These are phyloP conservation scores for Porites rus DNA, from an alignment of 92 coral and sea anemone genomes.

Conservation along the genomic window DNA sequence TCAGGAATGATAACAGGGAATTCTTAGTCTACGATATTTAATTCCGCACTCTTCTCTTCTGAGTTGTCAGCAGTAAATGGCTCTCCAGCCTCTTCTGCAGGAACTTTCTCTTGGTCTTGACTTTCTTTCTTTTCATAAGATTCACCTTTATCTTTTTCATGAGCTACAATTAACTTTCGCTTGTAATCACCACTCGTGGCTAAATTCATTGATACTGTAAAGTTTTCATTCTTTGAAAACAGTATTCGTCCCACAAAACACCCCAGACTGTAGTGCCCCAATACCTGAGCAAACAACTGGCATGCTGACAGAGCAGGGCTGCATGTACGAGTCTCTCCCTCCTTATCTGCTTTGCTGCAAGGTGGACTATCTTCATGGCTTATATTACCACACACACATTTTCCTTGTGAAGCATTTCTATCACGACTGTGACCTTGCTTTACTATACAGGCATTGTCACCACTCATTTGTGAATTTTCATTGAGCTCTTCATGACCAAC, in stretches of 20 bases:
- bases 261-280: slow-evolving; percentile 71
- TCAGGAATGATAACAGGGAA: neutral
- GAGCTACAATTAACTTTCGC: neutral
- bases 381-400: neutral
- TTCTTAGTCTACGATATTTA: neutral
- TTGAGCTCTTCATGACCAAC: slow-evolving; percentile 76
- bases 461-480: slow-evolving; percentile 23
- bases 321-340: slow-evolving; percentile 20
- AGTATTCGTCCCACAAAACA: slow-evolving; percentile 64
- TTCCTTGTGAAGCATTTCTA: slow-evolving; percentile 15
- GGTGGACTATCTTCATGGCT: slow-evolving; percentile 25
- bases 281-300: slow-evolving; percentile 57
- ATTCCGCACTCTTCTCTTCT: slow-evolving; percentile 44
- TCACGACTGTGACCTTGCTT: neutral
- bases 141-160: neutral
- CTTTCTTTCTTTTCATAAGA: neutral
- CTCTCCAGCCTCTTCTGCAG: neutral
- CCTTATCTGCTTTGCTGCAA: slow-evolving; percentile 25
- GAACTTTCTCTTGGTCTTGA: neutral
- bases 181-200: neutral
- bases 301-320: slow-evolving; percentile 60
- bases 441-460: neutral
- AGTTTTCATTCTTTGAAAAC: slow-evolving; percentile 56
- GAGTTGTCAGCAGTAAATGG: slow-evolving; percentile 3
- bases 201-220: slow-evolving; percentile 23